Base-by-base conservation (phyloP, 1,140 invertebrate genomes). In the Hyphantria cunea region DNA sequence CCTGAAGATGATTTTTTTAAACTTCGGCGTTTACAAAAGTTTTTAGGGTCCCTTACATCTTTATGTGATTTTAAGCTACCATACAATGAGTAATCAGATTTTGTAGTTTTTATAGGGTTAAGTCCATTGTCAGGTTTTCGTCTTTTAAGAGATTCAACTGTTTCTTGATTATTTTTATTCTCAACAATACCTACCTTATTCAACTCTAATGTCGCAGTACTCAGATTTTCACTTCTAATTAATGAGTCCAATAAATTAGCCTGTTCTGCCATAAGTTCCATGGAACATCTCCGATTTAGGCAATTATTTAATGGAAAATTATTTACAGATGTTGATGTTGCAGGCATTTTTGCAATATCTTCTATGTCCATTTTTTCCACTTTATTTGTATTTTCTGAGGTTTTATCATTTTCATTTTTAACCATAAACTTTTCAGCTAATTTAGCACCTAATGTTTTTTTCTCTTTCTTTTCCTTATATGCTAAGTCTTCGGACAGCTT, bases 371-470 rank as follows among this genome's bases (percentile, higher is more conserved):
- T 47, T 10, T 70, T 59, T 25, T 79, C 72, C 45, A 76, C 9
- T 51, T 62, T 55, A 54, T n/a, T 14, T 48, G 53, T 33, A 9
- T 15, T 53, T 25, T 68, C 68, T 12, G 14, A 44, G 9, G 91
- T 81, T 49, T 82, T 71, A 7, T 89, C 67, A 60, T 92, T 90
- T 51, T 93, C 93, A 39, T 95, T 94, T 61, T 93, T 93, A 32
- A 96, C 94, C 10, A 94, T 84, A 82, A 96, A 96, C 79, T 95
- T 95, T 74, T 96, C 95, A 7, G 95, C 92, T n/a, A 96, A 76
- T 55, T 94, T 81, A 60, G 95, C 94, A 0, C 95, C 95, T 0
- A 95, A 92, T 0, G 94, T 93, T 72, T 95, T 96, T 67, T 93
- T 93, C 70, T 86, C 87, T 65, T 78, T 86, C 72, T 87, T 88